Conservation (phyloP, 2,888 invertebrate species). For the Microctonus hyperodae region DNA sequence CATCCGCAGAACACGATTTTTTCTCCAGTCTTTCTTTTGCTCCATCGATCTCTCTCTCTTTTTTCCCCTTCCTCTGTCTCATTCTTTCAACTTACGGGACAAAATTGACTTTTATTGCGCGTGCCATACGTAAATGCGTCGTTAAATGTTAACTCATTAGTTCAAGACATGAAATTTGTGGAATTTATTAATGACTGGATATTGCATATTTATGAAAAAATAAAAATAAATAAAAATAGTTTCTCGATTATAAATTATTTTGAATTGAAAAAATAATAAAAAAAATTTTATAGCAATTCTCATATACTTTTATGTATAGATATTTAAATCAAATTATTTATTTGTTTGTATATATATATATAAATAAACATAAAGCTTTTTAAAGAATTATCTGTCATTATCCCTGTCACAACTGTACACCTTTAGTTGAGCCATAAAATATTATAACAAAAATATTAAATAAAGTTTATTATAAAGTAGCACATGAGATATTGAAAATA, state of each 20-base stretch:
- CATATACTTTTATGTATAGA: neutral
- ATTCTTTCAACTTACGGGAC: conserved; percentile 41
- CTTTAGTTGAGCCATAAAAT: conserved; percentile 30
- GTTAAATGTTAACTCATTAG: conserved; percentile 44
- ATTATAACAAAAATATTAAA: conserved; percentile 25
- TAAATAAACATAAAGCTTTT: neutral
- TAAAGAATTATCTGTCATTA: neutral
- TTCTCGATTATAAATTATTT: neutral
- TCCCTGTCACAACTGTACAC: conserved; percentile 25
- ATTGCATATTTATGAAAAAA: neutral
- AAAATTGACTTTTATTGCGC: conserved; percentile 57
- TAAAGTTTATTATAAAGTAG: conserved; percentile 20
- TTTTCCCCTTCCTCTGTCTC: conserved; percentile 2
- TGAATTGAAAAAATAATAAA: conserved; percentile 6
- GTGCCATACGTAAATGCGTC: conserved; percentile 54
- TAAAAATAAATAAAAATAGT: conserved; percentile 6
- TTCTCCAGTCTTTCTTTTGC: neutral
- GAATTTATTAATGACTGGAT: conserved; percentile 36
- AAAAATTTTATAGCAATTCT: neutral
- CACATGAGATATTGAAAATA: conserved; percentile 32
- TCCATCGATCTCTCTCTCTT: conserved; percentile 12
- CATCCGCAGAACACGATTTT: neutral
- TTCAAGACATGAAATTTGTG: conserved; percentile 34
- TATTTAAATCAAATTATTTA: neutral
- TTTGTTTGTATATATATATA: neutral